Percentiles rank a stretch among this genome's conserved stretches.
Evolutionary conservation across 2,888 invertebrate species (phyloP).

Genomic region (Sphinx pinastri): DNA sequence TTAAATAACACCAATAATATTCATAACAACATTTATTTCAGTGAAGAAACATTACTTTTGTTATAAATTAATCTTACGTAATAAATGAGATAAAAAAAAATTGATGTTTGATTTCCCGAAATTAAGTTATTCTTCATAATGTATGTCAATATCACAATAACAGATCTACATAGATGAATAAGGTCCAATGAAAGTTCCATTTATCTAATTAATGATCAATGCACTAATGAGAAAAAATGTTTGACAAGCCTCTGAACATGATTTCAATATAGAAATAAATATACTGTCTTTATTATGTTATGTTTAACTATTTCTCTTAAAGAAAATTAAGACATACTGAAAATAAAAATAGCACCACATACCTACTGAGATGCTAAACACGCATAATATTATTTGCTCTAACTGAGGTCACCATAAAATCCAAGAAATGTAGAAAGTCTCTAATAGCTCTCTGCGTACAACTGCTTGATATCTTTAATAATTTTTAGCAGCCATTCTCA

Average conservation of each 20-base stretch:
- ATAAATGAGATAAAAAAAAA: constrained; percentile 25
- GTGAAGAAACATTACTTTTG: constrained; percentile 17
- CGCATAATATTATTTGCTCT: neutral
- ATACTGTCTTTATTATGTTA: neutral
- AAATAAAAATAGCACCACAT: constrained; percentile 20
- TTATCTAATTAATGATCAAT: neutral
- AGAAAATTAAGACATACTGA: constrained; percentile 18
- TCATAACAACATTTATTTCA: constrained; percentile 22
- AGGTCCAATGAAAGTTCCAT: neutral
- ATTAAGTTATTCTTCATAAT: neutral
- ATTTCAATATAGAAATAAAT: neutral
- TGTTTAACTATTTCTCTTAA: no score
- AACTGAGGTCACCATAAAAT: constrained; percentile 1
- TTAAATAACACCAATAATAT: constrained; percentile 41
- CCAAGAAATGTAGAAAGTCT: neutral
- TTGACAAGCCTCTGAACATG: constrained; percentile 16
- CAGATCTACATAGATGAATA: constrained; percentile 11
- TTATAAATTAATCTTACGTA: constrained; percentile 24
- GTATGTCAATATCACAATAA: constrained; percentile 22
- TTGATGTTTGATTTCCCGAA: constrained; percentile 14
- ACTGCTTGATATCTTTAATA: no score
- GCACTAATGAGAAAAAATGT: constrained; percentile 1
- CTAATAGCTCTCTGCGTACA: no score
- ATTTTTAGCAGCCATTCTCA: no score
- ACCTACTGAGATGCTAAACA: constrained; percentile 11